Base-by-base conservation (phyloP, 2,888 invertebrate species). In the Onchidella celtica region DNA sequence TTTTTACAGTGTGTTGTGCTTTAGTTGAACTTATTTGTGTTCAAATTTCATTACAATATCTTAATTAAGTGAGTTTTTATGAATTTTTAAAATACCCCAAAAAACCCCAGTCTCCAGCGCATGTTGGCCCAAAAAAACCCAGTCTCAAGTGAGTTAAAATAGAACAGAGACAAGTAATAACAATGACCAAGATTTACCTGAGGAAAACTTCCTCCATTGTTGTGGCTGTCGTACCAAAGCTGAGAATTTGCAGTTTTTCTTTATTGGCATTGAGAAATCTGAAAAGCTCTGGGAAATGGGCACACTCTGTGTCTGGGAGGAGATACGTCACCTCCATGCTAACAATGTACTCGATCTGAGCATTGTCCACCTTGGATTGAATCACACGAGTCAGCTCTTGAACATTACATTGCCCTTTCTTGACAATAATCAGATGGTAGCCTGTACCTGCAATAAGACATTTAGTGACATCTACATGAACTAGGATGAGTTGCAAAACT, bases 191-290 rank as follows among this genome's bases (percentile, higher is more conserved):
- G 29, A 32, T 84, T 83, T 79, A 91, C 92, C 88, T 92, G 3
- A 93, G 85, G 81, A 92, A 93, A 0, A 98, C 97, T 93, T 98
- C 97, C 94, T 97, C 97, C 93, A 98, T 94, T 0, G 97, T 97
- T 1, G 97, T 97, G 17, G 97, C 95, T 6, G 96, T 95, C 29
- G 97, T 95, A 3, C 97, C 97, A 92, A 96, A 97, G 90, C 97
- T 96, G 82, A 95, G 95, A 74, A 97, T 95, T 24, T 95, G 95
- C 29, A 97, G 94, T 0, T 92, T 91, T 0, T 93, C 91, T 9
- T 86, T 87, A 9, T 85, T 80, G 2, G 73, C 55, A 69, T 92
- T 91, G 24, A 93, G 66, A 38, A 89, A 86, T 3, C 81, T 81
- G 83, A 93, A 92, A 77, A 93, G 85, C 0, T 17, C n/a, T 4